These are phyloP conservation scores for Drosophila tsacasi DNA, from an alignment of 1,140 invertebrate genomes.

Conservation along the genomic window DNA sequence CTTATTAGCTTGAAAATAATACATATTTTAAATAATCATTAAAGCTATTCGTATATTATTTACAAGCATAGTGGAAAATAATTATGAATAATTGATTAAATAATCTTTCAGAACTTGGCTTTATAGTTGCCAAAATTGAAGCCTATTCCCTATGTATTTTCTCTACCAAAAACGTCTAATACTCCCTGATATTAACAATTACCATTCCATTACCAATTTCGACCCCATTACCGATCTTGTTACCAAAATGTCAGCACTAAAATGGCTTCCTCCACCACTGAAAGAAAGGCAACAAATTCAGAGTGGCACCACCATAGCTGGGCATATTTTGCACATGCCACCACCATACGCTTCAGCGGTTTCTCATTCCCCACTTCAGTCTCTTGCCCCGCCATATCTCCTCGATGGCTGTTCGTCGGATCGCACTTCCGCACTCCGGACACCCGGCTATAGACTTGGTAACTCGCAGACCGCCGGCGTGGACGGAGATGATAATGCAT, in stretches of 20 bases:
- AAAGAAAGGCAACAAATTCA: constrained; percentile 9
- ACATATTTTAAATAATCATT: not conserved
- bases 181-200: not conserved
- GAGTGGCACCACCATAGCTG: constrained; percentile 25
- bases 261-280: constrained; percentile 35
- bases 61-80: not conserved
- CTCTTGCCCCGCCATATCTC: constrained; percentile 43
- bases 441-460: not conserved
- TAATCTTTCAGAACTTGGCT: not conserved
- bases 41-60: not conserved
- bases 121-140: not conserved
- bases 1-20: not conserved
- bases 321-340: constrained; percentile 42
- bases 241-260: constrained; percentile 54
- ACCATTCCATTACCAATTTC: not conserved
- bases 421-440: constrained; percentile 61
- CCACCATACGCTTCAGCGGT: constrained; percentile 53
- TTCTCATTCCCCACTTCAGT: constrained; percentile 1
- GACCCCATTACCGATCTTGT: constrained; percentile 33
- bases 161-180: not conserved
- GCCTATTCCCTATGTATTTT: not conserved
- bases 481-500: constrained; percentile 73
- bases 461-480: constrained; percentile 49
- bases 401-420: constrained; percentile 56
- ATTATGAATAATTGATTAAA: not conserved